These are phyloP conservation scores for Conus ventricosus DNA, from an alignment of 1,140 invertebrate genomes.

Conservation along the genomic window DNA sequence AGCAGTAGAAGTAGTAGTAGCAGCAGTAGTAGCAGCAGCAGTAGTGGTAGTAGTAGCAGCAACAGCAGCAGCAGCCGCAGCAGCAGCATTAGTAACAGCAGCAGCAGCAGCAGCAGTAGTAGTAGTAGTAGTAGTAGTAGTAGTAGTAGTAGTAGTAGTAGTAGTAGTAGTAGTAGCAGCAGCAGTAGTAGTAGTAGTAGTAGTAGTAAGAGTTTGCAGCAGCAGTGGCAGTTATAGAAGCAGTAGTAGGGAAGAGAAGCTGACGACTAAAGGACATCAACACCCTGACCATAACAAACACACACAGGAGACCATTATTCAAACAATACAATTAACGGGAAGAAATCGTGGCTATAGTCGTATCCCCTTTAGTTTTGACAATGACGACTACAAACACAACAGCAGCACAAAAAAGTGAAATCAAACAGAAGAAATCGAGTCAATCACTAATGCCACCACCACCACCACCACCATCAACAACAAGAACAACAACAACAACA, in stretches of 20 bases:
- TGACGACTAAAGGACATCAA: not conserved
- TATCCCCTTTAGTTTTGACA: too few relatives aligned
- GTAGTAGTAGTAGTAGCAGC: not conserved
- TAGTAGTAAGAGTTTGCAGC: not conserved
- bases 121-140: not conserved
- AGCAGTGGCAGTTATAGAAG: too few relatives aligned
- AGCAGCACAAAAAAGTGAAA: too few relatives aligned
- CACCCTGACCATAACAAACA: not conserved
- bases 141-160: not conserved
- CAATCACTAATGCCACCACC: too few relatives aligned
- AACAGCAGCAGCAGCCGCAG: not conserved
- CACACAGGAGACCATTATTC: not conserved
- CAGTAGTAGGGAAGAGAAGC: not conserved
- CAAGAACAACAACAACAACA: too few relatives aligned
- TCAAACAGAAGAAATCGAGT: too few relatives aligned
- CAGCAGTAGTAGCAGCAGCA: not conserved
- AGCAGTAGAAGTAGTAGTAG: not conserved
- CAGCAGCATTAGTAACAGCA: not conserved
- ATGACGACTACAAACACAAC: too few relatives aligned
- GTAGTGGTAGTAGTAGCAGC: not conserved
- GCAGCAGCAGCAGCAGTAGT: not conserved
- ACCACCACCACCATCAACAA: too few relatives aligned
- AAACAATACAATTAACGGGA: not conserved
- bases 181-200: not conserved
- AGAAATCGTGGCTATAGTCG: too few relatives aligned